A percentile compares a stretch with the other conserved stretches of the same genome.
These are phyloP conservation scores for Microtus montanus DNA, from an alignment of 2,113 vertebrate species.

Conservation along the genomic window DNA sequence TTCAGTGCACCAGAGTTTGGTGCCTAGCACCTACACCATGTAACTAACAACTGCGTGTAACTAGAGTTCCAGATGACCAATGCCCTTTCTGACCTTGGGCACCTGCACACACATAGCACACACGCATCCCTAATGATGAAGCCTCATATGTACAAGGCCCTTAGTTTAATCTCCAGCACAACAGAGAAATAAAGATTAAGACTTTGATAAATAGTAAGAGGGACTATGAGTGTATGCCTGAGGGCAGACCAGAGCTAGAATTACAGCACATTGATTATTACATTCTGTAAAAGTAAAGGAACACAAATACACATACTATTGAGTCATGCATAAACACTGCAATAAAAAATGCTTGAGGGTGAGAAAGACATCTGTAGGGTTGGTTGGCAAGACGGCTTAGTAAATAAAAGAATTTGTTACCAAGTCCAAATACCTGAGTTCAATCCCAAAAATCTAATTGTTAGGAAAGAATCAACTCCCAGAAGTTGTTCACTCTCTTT, in stretches of 20 bases:
- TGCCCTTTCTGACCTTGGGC: background rate
- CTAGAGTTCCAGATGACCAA: background rate
- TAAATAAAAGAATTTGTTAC: background rate
- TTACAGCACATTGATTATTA: background rate
- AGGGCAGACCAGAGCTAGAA: background rate
- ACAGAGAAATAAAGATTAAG: background rate
- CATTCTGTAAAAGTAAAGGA: background rate
- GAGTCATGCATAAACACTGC: background rate
- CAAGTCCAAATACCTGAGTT: background rate
- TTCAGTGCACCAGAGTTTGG: background rate
- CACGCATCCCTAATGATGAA: background rate
- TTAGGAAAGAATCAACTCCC: background rate
- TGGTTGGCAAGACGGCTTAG: background rate
- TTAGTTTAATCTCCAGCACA: background rate
- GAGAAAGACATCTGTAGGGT: background rate
- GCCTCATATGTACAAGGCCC: background rate
- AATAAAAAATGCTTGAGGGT: background rate
- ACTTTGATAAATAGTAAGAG: background rate
- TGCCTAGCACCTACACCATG: background rate
- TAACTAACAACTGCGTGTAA: background rate
- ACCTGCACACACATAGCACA: background rate
- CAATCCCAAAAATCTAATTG: background rate
- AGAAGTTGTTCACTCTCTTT: background rate
- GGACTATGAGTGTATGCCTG: background rate
- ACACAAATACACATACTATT: background rate